Conservation (phyloP, 1,140 invertebrate genomes). For the Hylaeus anthracinus region DNA sequence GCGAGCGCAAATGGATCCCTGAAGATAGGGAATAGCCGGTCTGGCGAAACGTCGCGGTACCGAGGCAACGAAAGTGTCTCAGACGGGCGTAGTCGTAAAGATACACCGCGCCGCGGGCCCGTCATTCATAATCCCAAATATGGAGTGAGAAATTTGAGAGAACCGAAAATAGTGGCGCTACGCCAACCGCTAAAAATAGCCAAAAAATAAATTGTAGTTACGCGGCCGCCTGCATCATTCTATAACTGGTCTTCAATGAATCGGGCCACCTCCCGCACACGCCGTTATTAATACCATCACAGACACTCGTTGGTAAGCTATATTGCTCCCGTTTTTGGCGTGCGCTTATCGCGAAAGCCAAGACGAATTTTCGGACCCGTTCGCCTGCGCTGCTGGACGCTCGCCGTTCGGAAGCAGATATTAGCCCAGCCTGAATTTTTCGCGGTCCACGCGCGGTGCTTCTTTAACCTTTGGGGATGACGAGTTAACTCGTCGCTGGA, state of each 20-base stretch:
- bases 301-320: constrained; percentile 32
- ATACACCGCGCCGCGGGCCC: constrained; percentile 51
- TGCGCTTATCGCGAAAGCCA: background rate
- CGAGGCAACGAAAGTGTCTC: constrained; percentile 36
- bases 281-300: constrained; percentile 58
- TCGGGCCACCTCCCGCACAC: constrained; percentile 60
- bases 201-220: constrained; percentile 78
- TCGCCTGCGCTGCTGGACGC: background rate
- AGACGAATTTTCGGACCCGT: background rate
- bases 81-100: constrained; percentile 52
- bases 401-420: too few relatives aligned
- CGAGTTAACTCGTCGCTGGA: too few relatives aligned
- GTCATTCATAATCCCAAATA: constrained; percentile 77
- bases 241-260: constrained; percentile 69
- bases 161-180: constrained; percentile 78
- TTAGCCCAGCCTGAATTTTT: too few relatives aligned
- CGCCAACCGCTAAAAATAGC: constrained; percentile 77
- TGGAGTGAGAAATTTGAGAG: constrained; percentile 80
- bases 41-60: background rate
- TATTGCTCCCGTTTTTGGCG: constrained; percentile 35
- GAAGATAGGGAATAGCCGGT: background rate
- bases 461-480: too few relatives aligned
- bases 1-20: constrained; percentile 2
- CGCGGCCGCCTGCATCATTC: constrained; percentile 67
- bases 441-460: too few relatives aligned